These are phyloP conservation scores for Prorops nasuta DNA, from an alignment of 1,140 invertebrate species.

Conservation along the genomic window DNA sequence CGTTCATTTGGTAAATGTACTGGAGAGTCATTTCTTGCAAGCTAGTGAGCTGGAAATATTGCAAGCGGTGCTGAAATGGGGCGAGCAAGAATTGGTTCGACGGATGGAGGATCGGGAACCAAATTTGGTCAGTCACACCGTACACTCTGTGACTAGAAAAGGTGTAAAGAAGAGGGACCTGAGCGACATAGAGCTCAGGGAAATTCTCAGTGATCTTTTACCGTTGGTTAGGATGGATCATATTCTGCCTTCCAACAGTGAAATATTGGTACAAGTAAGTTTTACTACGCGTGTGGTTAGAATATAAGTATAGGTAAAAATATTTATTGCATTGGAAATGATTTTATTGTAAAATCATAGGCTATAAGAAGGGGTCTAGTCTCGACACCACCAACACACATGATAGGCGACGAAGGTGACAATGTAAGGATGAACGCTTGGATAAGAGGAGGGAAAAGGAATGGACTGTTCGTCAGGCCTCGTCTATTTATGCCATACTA, in stretches of 20 bases:
- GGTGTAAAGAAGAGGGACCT: constrained; percentile 82
- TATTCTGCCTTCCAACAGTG: constrained; percentile 81
- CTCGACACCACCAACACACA: constrained; percentile 81
- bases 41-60: constrained; percentile 87
- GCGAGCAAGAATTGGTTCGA: constrained; percentile 78
- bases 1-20: constrained; percentile 73
- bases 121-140: constrained; percentile 87
- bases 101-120: constrained; percentile 87
- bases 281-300: neutral
- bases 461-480: constrained; percentile 80
- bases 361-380: constrained; percentile 83
- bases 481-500: constrained; percentile 91
- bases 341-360: constrained; percentile 33
- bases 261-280: constrained; percentile 67
- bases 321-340: neutral
- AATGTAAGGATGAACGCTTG: constrained; percentile 79
- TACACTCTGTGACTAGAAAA: constrained; percentile 84
- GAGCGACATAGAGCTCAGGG: constrained; percentile 83
- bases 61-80: constrained; percentile 87
- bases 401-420: constrained; percentile 74
- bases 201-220: constrained; percentile 81
- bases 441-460: constrained; percentile 76
- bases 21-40: constrained; percentile 88
- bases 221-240: constrained; percentile 86
- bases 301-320: neutral